Conservation (phyloP, 2,113 vertebrate genomes). For the Symphodus melops region DNA sequence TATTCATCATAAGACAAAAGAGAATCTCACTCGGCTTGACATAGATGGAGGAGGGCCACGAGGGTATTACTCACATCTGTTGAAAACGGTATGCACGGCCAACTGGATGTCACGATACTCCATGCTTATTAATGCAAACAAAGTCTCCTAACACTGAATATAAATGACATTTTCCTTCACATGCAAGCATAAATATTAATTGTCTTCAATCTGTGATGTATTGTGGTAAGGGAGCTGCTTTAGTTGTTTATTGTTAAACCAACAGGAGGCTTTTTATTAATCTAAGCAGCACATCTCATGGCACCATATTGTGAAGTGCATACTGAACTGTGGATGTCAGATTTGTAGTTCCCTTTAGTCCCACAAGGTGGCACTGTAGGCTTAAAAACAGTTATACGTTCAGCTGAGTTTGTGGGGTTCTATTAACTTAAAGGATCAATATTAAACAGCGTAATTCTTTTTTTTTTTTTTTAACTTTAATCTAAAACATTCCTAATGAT, state of each 20-base stretch:
- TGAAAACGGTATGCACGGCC: constrained; percentile 73
- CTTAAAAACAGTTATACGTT: constrained; percentile 43
- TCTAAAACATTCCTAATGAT: not conserved
- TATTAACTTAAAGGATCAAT: not conserved
- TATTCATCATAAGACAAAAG: constrained; percentile 83
- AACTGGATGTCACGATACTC: constrained; percentile 76
- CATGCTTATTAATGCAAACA: constrained; percentile 79
- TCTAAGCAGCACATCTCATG: constrained; percentile 41
- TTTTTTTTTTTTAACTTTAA: too few relatives aligned
- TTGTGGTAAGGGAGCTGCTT: constrained; percentile 54
- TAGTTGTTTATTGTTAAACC: constrained; percentile 57
- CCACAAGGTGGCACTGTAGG: constrained; percentile 75
- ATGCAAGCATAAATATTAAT: constrained; percentile 77
- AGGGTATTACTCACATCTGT: constrained; percentile 81
- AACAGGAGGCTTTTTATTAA: constrained; percentile 54
- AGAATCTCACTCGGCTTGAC: constrained; percentile 76
- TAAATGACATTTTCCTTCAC: constrained; percentile 73
- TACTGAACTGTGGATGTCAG: not conserved
- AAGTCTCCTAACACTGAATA: constrained; percentile 71
- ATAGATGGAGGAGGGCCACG: constrained; percentile 78
- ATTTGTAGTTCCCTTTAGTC: not conserved
- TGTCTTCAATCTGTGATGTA: constrained; percentile 73
- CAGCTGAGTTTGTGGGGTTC: not conserved
- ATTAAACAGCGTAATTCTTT: too few relatives aligned
- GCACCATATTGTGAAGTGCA: not conserved